These are phyloP conservation scores for Labroides dimidiatus DNA, from an alignment of 2,797 vertebrate species.

Conservation along the genomic window DNA sequence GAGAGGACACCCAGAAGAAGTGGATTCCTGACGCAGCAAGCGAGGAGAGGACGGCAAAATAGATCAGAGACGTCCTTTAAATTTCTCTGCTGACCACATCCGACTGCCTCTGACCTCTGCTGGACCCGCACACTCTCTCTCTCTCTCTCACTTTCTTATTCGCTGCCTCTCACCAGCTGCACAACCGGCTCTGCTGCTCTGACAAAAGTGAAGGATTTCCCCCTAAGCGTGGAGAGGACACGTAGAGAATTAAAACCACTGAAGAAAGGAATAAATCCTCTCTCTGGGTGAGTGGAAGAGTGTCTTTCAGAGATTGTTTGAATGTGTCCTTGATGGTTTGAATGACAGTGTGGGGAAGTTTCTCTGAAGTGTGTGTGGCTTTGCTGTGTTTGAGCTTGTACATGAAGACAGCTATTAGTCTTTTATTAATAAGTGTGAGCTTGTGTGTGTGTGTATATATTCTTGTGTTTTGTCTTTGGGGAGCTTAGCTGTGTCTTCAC, in stretches of 20 bases:
- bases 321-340: slow-evolving; percentile 46
- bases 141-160: slow-evolving; percentile 19
- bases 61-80: slow-evolving; percentile 36
- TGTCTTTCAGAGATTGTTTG: slow-evolving; percentile 29
- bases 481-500: slow-evolving; percentile 50
- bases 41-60: slow-evolving; percentile 40
- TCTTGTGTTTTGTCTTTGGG: slow-evolving; percentile 21
- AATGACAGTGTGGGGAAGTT: slow-evolving; percentile 58
- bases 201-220: slow-evolving; percentile 64
- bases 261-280: slow-evolving; percentile 42
- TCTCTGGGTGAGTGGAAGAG: slow-evolving; percentile 70
- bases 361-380: slow-evolving; percentile 43
- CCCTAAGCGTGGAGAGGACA: slow-evolving; percentile 18
- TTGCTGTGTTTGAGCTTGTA: slow-evolving; percentile 4
- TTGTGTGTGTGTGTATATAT: slow-evolving; percentile 27
- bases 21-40: slow-evolving; percentile 78
- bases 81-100: slow-evolving; percentile 38
- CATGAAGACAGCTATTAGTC: not conserved
- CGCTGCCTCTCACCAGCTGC: slow-evolving; percentile 40
- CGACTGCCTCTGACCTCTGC: slow-evolving; percentile 65
- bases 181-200: slow-evolving; percentile 59
- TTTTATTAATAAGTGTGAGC: slow-evolving; percentile 5
- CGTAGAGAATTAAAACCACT: slow-evolving; percentile 23
- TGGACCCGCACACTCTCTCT: slow-evolving; percentile 31
- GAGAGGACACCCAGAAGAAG: slow-evolving; percentile 77